Conservation (phyloP, 1,140 invertebrate species). For the Brachystomella parvula region DNA sequence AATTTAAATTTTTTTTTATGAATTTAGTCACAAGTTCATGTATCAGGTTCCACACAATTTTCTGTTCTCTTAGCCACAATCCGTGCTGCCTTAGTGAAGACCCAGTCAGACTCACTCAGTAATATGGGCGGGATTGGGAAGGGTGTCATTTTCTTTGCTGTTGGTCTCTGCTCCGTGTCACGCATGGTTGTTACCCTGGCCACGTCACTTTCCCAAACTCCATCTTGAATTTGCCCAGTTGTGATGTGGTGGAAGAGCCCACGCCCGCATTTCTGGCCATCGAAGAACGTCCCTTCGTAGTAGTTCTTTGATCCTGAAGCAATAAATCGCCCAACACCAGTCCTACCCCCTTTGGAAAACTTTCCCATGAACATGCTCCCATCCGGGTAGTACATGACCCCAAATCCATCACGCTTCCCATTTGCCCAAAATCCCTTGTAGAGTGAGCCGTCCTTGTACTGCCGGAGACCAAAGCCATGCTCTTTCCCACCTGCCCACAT, state of each 20-base stretch:
- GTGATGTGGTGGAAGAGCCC: constrained; percentile 54
- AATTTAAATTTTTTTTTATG: no score
- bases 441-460: constrained; percentile 50
- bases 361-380: constrained; percentile 38
- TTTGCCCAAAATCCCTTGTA: constrained; percentile 56
- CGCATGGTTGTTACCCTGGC: constrained; percentile 25
- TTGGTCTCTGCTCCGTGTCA: constrained; percentile 9
- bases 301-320: constrained; percentile 48
- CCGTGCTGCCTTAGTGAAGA: constrained; percentile 23
- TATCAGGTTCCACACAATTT: no score
- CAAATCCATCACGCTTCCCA: constrained; percentile 55
- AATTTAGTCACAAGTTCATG: no score
- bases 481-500: constrained; percentile 29
- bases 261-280: constrained; percentile 49
- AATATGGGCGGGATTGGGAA: constrained; percentile 25
- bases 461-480: constrained; percentile 46
- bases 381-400: constrained; percentile 46
- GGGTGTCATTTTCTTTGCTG: constrained; percentile 8
- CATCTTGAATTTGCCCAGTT: constrained; percentile 42
- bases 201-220: constrained; percentile 21
- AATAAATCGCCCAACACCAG: constrained; percentile 28
- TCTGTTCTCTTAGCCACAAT: no score
- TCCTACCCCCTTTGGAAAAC: constrained; percentile 28
- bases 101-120: constrained; percentile 15
- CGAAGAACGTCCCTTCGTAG: constrained; percentile 54